Conservation (phyloP, 2,113 vertebrate genomes). For the Notechis scutatus region DNA sequence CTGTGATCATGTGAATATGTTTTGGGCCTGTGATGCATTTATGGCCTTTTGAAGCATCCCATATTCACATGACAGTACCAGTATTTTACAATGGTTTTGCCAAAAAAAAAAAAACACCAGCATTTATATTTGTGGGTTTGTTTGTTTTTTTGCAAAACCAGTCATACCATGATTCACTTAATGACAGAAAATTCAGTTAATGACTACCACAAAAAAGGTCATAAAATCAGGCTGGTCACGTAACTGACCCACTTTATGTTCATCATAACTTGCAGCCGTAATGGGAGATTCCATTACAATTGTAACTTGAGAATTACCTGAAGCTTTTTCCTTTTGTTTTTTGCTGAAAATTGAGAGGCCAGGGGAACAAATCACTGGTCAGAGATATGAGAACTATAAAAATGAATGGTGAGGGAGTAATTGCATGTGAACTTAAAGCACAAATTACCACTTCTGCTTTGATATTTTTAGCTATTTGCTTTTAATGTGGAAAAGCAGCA, state of each 20-base stretch:
- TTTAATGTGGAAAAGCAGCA: constrained; percentile 45
- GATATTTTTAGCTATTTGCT: not conserved
- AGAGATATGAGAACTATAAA: not conserved
- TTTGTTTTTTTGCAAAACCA: not conserved
- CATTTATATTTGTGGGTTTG: too few species aligned
- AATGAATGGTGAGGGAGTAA: not conserved
- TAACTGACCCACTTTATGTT: not conserved
- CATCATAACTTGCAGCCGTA: not conserved
- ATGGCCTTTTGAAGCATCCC: too few species aligned
- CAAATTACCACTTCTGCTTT: not conserved
- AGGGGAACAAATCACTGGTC: not conserved
- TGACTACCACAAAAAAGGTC: not conserved
- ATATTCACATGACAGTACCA: too few species aligned
- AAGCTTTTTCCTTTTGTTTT: not conserved
- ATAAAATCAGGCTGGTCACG: not conserved
- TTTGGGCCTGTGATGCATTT: too few species aligned
- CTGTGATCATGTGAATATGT: too few species aligned
- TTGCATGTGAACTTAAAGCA: not conserved
- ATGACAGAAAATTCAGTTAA: not conserved
- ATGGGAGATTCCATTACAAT: not conserved
- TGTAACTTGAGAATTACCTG: not conserved
- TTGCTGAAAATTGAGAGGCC: not conserved
- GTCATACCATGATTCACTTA: not conserved
- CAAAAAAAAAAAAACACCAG: too few species aligned
- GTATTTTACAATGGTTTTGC: too few species aligned